Evolutionary conservation across 1,140 invertebrate genomes (phyloP).

Genomic region (Spodoptera litura): DNA sequence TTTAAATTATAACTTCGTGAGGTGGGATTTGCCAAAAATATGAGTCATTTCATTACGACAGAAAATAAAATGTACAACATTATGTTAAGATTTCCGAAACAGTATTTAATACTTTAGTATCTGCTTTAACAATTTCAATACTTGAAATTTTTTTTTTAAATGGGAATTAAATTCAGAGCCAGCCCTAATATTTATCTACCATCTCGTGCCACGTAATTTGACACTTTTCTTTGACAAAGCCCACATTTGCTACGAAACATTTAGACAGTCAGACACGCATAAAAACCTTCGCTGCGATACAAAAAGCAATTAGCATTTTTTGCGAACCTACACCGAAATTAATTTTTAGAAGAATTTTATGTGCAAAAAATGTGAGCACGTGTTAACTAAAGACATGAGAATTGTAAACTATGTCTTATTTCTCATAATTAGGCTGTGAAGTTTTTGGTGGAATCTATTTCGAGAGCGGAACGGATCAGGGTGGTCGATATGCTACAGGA

Average conservation of each 20-base stretch:
- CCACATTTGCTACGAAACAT: slow-evolving; percentile 77
- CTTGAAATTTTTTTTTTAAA: no score
- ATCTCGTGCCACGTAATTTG: slow-evolving; percentile 85
- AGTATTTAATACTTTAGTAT: no score
- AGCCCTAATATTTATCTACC: slow-evolving; percentile 77
- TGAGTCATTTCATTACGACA: no score
- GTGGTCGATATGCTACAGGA: slow-evolving; percentile 38
- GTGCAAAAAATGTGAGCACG: slow-evolving; percentile 76
- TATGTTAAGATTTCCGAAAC: no score
- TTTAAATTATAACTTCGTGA: not conserved
- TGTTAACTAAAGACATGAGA: slow-evolving; percentile 75
- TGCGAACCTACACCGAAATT: slow-evolving; percentile 73
- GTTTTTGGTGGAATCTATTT: slow-evolving; percentile 60
- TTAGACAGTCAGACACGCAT: slow-evolving; percentile 63
- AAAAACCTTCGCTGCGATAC: slow-evolving; percentile 72
- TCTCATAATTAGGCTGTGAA: slow-evolving; percentile 82
- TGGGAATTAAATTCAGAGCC: slow-evolving; percentile 32
- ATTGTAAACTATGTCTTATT: slow-evolving; percentile 82
- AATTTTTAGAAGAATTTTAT: slow-evolving; percentile 81
- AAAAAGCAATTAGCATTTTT: slow-evolving; percentile 86
- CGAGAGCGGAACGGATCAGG: slow-evolving; percentile 38
- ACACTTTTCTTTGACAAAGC: slow-evolving; percentile 85
- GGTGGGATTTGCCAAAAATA: no score
- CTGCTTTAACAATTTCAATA: no score
- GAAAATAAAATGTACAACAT: no score